Percentiles rank a stretch among this genome's conserved stretches.
These are phyloP conservation scores for Polypedilum vanderplanki DNA, from an alignment of 1,140 invertebrate species.

Conservation along the genomic window DNA sequence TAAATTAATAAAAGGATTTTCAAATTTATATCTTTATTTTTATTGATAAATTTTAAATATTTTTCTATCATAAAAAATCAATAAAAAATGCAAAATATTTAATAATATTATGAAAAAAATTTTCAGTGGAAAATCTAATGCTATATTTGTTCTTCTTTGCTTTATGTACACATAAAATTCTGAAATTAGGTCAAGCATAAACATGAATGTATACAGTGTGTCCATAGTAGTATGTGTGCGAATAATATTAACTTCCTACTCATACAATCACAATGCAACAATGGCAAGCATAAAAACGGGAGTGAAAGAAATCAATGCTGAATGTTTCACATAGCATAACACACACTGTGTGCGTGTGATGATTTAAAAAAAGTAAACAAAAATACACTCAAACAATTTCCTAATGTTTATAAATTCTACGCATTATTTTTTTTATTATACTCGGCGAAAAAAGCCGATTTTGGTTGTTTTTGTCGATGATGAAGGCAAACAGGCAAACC, in stretches of 20 bases:
- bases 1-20: no score
- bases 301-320: not conserved
- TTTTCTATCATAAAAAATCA: no score
- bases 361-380: not conserved
- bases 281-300: not conserved
- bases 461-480: slow-evolving; percentile 4
- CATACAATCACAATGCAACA: not conserved
- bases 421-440: not conserved
- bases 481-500: not conserved
- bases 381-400: not conserved
- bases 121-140: not conserved
- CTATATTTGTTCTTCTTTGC: not conserved
- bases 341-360: no score
- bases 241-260: slow-evolving; percentile 4
- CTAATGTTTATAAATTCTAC: slow-evolving; percentile 10
- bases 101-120: not conserved
- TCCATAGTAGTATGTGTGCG: not conserved
- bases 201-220: not conserved
- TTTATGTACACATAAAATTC: not conserved
- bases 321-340: not conserved
- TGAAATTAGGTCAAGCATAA: slow-evolving; percentile 18
- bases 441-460: not conserved
- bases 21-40: no score
- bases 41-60: no score
- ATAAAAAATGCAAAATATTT: no score